Conservation (phyloP, 2,888 invertebrate species). For the Phyllotreta cruciferae region DNA sequence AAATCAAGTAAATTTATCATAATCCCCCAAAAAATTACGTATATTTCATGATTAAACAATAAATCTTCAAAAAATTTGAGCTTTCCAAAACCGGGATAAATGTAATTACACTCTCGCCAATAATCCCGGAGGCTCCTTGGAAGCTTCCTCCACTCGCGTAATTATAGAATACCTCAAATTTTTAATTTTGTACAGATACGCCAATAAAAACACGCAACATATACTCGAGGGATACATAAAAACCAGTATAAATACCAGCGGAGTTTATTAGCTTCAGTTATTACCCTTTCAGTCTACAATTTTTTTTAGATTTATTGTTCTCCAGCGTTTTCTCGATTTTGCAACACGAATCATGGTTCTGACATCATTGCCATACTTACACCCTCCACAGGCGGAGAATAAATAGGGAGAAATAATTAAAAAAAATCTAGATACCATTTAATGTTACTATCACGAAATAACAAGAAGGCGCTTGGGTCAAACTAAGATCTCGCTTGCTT, state of each 20-base stretch:
- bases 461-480: no score
- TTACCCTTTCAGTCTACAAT: constrained; percentile 10
- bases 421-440: no score
- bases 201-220: constrained; percentile 9
- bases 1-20: no score
- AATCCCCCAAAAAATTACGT: no score
- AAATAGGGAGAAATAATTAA: no score
- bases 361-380: constrained; percentile 29
- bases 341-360: constrained; percentile 25
- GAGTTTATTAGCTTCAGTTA: constrained; percentile 13
- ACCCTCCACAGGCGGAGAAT: constrained; percentile 4
- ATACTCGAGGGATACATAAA: not conserved
- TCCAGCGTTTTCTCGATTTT: constrained; percentile 20
- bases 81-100: no score
- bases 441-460: no score
- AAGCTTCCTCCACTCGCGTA: not conserved
- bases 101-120: not conserved
- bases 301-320: constrained; percentile 16
- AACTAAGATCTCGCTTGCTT: no score
- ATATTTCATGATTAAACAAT: no score
- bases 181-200: not conserved
- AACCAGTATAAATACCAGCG: constrained; percentile 2
- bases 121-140: not conserved
- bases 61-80: no score
- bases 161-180: constrained; percentile 5